Evolutionary conservation across 2,888 invertebrate genomes (phyloP), one percentile per base, ranked within the genome.

Genomic region (Peribatodes rhomboidaria): DNA sequence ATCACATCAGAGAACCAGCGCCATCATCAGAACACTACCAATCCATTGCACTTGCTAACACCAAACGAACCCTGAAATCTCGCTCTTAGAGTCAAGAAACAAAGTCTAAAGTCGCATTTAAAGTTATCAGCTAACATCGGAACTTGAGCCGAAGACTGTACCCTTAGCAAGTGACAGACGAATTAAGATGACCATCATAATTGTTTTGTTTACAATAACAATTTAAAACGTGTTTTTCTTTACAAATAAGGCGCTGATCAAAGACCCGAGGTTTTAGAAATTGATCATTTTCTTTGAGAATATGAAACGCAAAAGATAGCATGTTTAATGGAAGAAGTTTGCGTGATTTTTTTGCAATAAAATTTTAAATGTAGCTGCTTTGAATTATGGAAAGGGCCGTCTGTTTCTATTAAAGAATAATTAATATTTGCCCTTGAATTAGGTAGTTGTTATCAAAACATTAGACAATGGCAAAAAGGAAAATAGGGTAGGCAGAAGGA

Each of bases 171-270:
- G 66, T 67, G 72, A 70, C 67, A 57, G 52, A 39, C 57, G 37
- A 65, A 47, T 72, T 70, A 72, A 39, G 65, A 68, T 18, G 39
- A 42, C 27, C 27, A 13, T 52, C 55, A 47, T 70, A 72, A 70
- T 70, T 65, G 46, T 37, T 33, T 1, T 65, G 65, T 66, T 65
- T 56, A 61, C 68, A 52, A 20, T 59, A 56, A 63, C 61, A 47
- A 61, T 67, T 59, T 54, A 10, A 33, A 46, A 61, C 50, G 33
- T 54, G 44, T 64, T 54, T 66, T 49, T 42, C n/a, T 64, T 61
- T 20, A 64, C 35, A 52, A 61, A 63, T 58, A 16, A 39, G 39
- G 37, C n/a, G 20, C 14, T 41, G 14, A 49, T 20, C 11, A 50
- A 50, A 50, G 33, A 31, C 14, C 22, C n/a, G 27, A 9, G n/a